phyloP scores from a whole-genome alignment of 2,888 invertebrate genomes.

The Microctonus aethiopoides region DNA sequence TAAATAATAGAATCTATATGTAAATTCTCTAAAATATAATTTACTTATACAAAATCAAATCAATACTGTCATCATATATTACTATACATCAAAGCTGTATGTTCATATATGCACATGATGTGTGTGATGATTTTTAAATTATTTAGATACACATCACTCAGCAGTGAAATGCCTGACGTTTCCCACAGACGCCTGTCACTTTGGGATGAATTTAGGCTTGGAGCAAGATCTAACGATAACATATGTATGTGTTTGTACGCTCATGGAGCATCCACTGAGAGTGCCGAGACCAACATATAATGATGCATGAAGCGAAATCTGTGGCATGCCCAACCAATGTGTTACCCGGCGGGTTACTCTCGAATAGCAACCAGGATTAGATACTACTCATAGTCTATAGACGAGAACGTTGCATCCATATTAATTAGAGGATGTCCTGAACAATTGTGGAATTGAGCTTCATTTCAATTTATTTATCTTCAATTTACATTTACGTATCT shows the following conservation, averaged over 20 bases:
- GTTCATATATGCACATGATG: background rate
- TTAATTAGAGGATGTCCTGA: slow-evolving; percentile 45
- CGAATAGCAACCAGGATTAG: slow-evolving; percentile 41
- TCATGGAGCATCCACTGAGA: background rate
- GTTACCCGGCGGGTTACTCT: slow-evolving; percentile 42
- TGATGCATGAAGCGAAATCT: slow-evolving; percentile 54
- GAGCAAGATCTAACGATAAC: background rate
- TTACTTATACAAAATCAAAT: background rate
- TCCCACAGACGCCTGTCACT: slow-evolving; percentile 19
- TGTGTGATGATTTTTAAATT: background rate
- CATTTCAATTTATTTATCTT: slow-evolving; percentile 7
- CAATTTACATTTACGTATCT: background rate
- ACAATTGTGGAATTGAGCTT: background rate
- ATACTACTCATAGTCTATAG: slow-evolving; percentile 46
- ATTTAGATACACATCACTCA: slow-evolving; percentile 30
- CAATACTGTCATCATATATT: background rate
- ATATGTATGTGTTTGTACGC: background rate
- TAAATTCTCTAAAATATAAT: background rate
- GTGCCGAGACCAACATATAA: slow-evolving; percentile 57
- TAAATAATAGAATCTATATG: background rate
- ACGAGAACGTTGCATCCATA: slow-evolving; percentile 49
- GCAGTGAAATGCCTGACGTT: slow-evolving; percentile 22
- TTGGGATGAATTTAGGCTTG: background rate
- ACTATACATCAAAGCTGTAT: background rate
- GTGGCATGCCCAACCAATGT: slow-evolving; percentile 54